A percentile compares a stretch with the other conserved stretches of the same genome.
These are phyloP conservation scores for Enchytraeus crypticus DNA, from an alignment of 2,888 invertebrate genomes.

Conservation along the genomic window DNA sequence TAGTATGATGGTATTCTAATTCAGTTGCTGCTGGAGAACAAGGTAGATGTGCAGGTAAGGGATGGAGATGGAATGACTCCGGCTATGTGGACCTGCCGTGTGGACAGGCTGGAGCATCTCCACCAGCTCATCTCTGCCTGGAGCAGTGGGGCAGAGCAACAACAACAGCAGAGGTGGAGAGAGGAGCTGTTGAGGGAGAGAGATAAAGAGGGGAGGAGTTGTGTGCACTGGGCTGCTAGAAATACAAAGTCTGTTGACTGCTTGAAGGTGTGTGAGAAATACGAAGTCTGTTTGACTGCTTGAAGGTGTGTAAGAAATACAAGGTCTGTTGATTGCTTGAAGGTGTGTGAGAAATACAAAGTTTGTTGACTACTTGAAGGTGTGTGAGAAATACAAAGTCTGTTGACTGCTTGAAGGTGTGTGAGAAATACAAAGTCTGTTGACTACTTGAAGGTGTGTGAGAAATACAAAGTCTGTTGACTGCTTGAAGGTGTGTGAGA, in stretches of 20 bases:
- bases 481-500: no score
- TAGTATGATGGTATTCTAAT: no score
- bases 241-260: conserved; percentile 46
- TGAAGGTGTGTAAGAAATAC: no score
- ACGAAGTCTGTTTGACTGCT: no score
- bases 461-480: no score
- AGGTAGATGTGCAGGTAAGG: neutral
- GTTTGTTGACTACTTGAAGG: no score
- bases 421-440: no score
- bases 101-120: conserved; percentile 47
- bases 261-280: conserved; percentile 35
- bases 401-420: no score
- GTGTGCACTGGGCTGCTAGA: conserved; percentile 48
- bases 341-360: no score
- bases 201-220: conserved; percentile 42
- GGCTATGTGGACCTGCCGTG: conserved; percentile 48
- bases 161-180: neutral
- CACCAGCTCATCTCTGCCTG: conserved; percentile 30
- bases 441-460: no score
- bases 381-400: no score
- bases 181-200: conserved; percentile 36
- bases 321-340: no score
- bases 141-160: neutral
- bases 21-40: conserved; percentile 36
- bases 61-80: conserved; percentile 47